A percentile compares a stretch with the other conserved stretches of the same genome.
Evolutionary conservation across 1,140 invertebrate genomes (phyloP).

Genomic region (Heliconius eleuchia): DNA sequence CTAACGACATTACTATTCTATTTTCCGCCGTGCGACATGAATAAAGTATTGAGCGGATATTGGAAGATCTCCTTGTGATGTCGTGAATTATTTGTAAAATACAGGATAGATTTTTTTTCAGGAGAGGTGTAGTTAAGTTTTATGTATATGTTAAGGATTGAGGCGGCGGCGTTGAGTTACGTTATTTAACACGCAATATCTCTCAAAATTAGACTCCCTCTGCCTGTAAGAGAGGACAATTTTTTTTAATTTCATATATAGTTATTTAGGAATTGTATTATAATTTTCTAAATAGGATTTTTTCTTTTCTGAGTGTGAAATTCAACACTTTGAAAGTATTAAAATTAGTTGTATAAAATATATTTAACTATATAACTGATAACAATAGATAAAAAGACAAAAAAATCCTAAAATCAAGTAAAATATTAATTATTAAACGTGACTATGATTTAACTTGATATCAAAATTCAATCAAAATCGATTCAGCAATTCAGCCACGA

Average conservation of each 20-base stretch:
- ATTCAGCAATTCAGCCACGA: background rate
- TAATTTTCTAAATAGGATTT: too few species aligned
- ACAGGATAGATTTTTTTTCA: background rate
- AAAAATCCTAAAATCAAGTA: too few species aligned
- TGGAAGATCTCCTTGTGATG: background rate
- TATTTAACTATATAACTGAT: too few species aligned
- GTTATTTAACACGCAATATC: background rate
- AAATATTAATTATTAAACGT: too few species aligned
- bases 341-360: too few species aligned
- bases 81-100: background rate
- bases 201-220: background rate
- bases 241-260: too few species aligned
- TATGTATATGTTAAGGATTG: background rate
- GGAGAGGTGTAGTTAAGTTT: background rate
- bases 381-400: too few species aligned
- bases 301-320: too few species aligned
- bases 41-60: conserved; percentile 6
- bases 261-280: too few species aligned
- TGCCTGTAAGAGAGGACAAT: background rate
- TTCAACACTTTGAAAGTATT: too few species aligned
- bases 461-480: background rate
- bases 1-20: background rate
- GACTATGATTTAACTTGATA: background rate
- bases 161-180: background rate
- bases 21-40: background rate